Evolutionary conservation across 2,113 vertebrate genomes (phyloP), one percentile per base, ranked within the genome.

Genomic region (Pomatorhinus ruficollis): DNA sequence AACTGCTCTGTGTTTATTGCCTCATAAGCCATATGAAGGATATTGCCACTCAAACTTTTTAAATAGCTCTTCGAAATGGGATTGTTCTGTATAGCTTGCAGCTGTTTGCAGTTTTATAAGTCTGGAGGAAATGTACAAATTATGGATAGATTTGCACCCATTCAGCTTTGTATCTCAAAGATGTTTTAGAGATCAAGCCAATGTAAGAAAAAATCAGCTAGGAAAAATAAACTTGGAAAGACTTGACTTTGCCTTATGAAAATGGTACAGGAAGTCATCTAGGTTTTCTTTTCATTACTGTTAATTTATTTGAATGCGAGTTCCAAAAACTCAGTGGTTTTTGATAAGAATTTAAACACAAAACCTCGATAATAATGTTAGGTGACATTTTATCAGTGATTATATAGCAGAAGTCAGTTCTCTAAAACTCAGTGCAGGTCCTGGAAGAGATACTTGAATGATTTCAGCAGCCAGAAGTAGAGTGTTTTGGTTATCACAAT

Each of bases 31-130:
- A 45, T 64, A 57, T 14, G 54, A 90, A 93, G 81, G 30, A 57
- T 82, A 39, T 71, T 93, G 89, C 64, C 74, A 89, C 77, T 86
- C 60, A 68, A 49, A 91, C 53, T 78, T 97, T 85, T 94, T 16
- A 93, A 93, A 95, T 56, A 92, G 86, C 61, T 89, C 53, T 91
- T 91, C 60, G 90, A 75, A 92, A 90, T 35, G 31, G 40, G 15
- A 60, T 86, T 89, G 28, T 79, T 92, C 74, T 75, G 40, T 89
- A 71, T 54, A 44, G 57, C 49, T 94, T 76, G 87, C 77, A 96
- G 74, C 87, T 93, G 77, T 82, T 76, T 63, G 45, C 30, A 68
- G 68, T 89, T 95, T 87, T 61, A 35, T 75, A 82, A 64, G 28
- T 64, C 53, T 75, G 70, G 37, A 91, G 87, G 90, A 95, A 94